phyloP scores from a whole-genome alignment of 2,888 invertebrate genomes.

The Carabus problematicus region DNA sequence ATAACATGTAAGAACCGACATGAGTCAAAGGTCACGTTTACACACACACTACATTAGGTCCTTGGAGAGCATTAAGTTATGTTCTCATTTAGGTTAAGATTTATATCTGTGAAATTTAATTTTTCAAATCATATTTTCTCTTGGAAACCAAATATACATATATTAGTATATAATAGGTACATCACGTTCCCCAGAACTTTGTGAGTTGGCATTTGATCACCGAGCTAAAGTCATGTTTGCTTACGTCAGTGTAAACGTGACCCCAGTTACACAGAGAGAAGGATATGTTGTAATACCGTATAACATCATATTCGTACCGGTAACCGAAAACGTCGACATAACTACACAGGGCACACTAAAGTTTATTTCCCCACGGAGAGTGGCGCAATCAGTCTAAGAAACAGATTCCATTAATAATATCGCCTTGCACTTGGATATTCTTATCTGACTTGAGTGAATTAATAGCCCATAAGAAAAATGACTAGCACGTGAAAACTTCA shows the following conservation, averaged over 20 bases:
- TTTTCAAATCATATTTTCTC: too few species aligned
- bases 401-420: conserved; percentile 39
- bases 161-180: too few species aligned
- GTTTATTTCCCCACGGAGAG: conserved; percentile 26
- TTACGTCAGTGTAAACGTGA: too few species aligned
- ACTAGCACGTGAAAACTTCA: conserved; percentile 16
- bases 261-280: too few species aligned
- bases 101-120: too few species aligned
- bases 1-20: conserved; percentile 25
- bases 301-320: neutral
- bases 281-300: too few species aligned
- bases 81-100: too few species aligned
- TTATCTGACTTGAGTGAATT: conserved; percentile 31
- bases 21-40: conserved; percentile 14
- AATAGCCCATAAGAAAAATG: conserved; percentile 36
- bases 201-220: too few species aligned
- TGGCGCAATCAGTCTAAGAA: conserved; percentile 28
- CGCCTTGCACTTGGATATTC: conserved; percentile 16
- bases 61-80: neutral
- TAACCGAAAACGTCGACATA: neutral
- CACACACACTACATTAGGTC: neutral
- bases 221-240: too few species aligned
- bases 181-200: too few species aligned
- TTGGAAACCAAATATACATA: too few species aligned
- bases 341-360: conserved; percentile 2